Conservation (phyloP, 2,888 invertebrate species). For the Diachrysia chrysitis region DNA sequence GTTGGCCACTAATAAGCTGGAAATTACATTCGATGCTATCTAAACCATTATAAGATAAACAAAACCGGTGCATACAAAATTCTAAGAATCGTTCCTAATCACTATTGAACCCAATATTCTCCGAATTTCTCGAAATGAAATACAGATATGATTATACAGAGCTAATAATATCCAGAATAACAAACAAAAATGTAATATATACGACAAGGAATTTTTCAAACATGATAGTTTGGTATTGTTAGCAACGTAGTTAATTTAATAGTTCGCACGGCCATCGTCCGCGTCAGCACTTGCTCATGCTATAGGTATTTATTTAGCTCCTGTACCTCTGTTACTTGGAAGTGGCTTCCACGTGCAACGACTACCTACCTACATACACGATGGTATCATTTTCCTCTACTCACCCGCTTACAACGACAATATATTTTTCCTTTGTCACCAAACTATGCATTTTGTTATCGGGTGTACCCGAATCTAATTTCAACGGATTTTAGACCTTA, state of each 20-base stretch:
- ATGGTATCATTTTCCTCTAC: conserved; percentile 77
- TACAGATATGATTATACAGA: not conserved
- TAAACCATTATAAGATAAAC: not conserved
- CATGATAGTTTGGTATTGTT: conserved; percentile 68
- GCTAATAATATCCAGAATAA: conserved; percentile 27
- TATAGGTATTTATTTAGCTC: conserved; percentile 65
- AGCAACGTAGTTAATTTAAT: conserved; percentile 60
- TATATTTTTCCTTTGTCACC: conserved; percentile 70
- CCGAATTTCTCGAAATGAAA: not conserved
- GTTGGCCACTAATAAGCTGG: not conserved
- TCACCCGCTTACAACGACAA: conserved; percentile 71
- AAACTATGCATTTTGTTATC: conserved; percentile 63
- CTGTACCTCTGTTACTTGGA: conserved; percentile 70
- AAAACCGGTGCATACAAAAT: conserved; percentile 3
- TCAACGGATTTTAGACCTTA: conserved; percentile 52
- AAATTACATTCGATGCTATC: not conserved
- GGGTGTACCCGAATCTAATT: conserved; percentile 34
- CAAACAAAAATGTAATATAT: conserved; percentile 50
- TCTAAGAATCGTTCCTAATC: not conserved
- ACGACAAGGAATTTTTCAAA: conserved; percentile 68
- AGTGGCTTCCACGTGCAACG: conserved; percentile 77
- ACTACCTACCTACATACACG: conserved; percentile 54
- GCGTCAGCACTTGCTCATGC: conserved; percentile 64
- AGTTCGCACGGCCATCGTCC: conserved; percentile 56
- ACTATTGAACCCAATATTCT: conserved; percentile 1